Conservation (phyloP, 1,140 invertebrate species). For the Homarus americanus region DNA sequence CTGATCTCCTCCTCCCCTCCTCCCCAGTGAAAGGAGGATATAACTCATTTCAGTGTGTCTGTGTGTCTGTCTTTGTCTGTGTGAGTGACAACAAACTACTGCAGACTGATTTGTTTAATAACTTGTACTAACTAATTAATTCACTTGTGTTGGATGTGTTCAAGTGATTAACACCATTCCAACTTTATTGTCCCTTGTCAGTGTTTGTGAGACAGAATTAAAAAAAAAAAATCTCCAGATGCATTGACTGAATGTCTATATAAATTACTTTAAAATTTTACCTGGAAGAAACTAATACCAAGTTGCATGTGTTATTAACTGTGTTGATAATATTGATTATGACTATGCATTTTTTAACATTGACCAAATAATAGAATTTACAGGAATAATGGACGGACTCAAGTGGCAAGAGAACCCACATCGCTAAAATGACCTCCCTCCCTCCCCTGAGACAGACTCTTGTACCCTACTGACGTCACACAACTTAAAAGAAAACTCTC, state of each 20-base stretch:
- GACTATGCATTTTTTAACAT: not conserved
- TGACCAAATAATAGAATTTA: conserved; percentile 13
- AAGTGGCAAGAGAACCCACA: not conserved
- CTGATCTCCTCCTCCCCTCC: too few relatives aligned
- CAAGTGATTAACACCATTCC: not conserved
- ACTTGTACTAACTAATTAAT: not conserved
- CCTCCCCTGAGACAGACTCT: not conserved
- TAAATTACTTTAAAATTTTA: not conserved
- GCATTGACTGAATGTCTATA: not conserved
- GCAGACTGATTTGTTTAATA: too few relatives aligned
- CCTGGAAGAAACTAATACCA: not conserved
- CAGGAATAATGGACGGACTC: conserved; percentile 6
- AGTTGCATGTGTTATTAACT: not conserved
- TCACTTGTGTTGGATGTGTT: not conserved
- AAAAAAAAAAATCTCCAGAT: conserved; percentile 2
- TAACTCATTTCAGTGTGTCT: not conserved
- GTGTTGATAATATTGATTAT: not conserved
- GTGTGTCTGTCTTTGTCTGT: too few relatives aligned
- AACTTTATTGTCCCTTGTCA: not conserved
- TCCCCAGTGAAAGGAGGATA: too few relatives aligned
- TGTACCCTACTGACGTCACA: not conserved
- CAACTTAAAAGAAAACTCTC: not conserved
- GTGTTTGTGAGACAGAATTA: not conserved
- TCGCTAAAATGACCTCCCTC: not conserved
- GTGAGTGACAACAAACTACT: too few relatives aligned